A percentile compares a stretch with the other conserved stretches of the same genome.
These are phyloP conservation scores for Drepana falcataria DNA, from an alignment of 2,888 invertebrate genomes.

Conservation along the genomic window DNA sequence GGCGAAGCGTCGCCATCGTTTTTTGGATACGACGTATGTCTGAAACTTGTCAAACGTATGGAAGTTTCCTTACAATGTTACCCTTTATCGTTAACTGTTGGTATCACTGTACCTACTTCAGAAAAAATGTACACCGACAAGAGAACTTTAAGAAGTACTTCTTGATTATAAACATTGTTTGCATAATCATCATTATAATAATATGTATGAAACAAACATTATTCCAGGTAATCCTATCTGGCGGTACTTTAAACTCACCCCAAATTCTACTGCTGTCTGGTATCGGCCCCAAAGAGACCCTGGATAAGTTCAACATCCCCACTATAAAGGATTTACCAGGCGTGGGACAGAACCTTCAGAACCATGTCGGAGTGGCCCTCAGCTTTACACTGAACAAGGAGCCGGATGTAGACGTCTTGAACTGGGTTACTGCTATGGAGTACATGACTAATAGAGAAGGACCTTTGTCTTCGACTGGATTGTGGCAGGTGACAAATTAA, in stretches of 20 bases:
- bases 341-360: conserved; percentile 84
- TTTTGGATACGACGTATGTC: too few species aligned
- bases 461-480: conserved; percentile 81
- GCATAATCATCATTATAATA: too few species aligned
- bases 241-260: conserved; percentile 82
- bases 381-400: conserved; percentile 75
- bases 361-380: conserved; percentile 81
- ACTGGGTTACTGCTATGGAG: conserved; percentile 80
- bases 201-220: neutral
- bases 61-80: too few species aligned
- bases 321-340: conserved; percentile 81
- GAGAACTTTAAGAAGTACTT: too few species aligned
- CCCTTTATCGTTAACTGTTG: too few species aligned
- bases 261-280: conserved; percentile 83
- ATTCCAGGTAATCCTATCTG: conserved; percentile 76
- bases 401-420: conserved; percentile 73
- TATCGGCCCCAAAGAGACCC: conserved; percentile 80
- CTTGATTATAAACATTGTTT: too few species aligned
- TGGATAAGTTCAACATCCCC: conserved; percentile 78
- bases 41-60: too few species aligned
- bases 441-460: conserved; percentile 80
- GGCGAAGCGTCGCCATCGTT: too few species aligned
- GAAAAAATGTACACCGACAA: too few species aligned
- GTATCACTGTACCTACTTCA: too few species aligned
- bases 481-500: conserved; percentile 76